These are phyloP conservation scores for Chymomyza caudatula DNA, from an alignment of 2,888 invertebrate species.

Conservation along the genomic window DNA sequence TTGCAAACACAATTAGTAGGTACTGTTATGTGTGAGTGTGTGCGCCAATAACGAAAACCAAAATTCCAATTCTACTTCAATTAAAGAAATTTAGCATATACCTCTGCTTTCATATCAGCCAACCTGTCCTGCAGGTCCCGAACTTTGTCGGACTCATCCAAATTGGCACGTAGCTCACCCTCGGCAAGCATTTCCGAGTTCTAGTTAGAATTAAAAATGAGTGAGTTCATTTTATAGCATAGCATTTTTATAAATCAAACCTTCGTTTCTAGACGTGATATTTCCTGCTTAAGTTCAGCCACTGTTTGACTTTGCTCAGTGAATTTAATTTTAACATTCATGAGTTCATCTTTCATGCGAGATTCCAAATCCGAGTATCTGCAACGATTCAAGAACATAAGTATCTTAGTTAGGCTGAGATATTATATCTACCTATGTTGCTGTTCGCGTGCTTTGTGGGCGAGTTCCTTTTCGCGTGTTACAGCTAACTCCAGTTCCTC, in stretches of 20 bases:
- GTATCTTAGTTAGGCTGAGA: no score
- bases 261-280: slow-evolving; percentile 94
- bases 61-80: slow-evolving; percentile 5
- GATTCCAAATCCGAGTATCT: slow-evolving; percentile 79
- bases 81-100: slow-evolving; percentile 78
- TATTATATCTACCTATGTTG: slow-evolving; percentile 90
- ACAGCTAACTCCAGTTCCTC: slow-evolving; percentile 88
- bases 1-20: neutral
- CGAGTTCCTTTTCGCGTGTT: slow-evolving; percentile 86
- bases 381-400: neutral
- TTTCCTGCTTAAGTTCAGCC: slow-evolving; percentile 95
- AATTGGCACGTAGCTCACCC: slow-evolving; percentile 91
- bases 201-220: slow-evolving; percentile 78
- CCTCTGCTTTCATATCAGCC: slow-evolving; percentile 95
- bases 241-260: slow-evolving; percentile 77
- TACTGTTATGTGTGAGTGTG: slow-evolving; percentile 12
- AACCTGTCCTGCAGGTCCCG: slow-evolving; percentile 95
- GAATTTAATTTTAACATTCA: slow-evolving; percentile 95
- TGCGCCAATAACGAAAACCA: slow-evolving; percentile 12
- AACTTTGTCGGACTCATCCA: slow-evolving; percentile 91
- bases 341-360: slow-evolving; percentile 89
- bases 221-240: neutral
- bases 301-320: slow-evolving; percentile 96
- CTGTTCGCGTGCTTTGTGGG: slow-evolving; percentile 88
- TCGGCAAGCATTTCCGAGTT: slow-evolving; percentile 96